Evolutionary conservation across 2,888 invertebrate species (phyloP).

Genomic region (Thera obeliscata): DNA sequence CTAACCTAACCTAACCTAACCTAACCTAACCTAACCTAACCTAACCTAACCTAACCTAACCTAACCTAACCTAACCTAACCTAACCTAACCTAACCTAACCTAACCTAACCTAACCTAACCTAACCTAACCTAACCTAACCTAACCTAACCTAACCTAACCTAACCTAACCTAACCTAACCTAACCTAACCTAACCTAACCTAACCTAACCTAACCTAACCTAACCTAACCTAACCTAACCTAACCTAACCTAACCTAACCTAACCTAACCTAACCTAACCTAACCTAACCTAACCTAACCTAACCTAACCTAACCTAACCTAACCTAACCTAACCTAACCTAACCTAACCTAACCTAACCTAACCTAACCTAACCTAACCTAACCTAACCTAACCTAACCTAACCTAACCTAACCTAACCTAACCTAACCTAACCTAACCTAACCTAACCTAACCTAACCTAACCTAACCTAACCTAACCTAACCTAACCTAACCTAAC

Average conservation of each 20-base stretch:
- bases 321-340: too few species aligned
- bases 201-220: constrained; percentile 41
- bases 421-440: constrained; percentile 27
- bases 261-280: too few species aligned
- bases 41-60: constrained; percentile 19
- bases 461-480: too few species aligned
- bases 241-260: constrained; percentile 14
- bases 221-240: constrained; percentile 10
- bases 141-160: constrained; percentile 23
- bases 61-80: constrained; percentile 30
- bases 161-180: constrained; percentile 29
- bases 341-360: constrained; percentile 33
- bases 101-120: constrained; percentile 25
- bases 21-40: constrained; percentile 29
- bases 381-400: constrained; percentile 31
- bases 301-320: too few species aligned
- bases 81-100: constrained; percentile 27
- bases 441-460: constrained; percentile 28
- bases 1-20: constrained; percentile 30
- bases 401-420: constrained; percentile 31
- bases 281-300: too few species aligned
- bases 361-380: constrained; percentile 31
- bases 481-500: too few species aligned
- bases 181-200: constrained; percentile 37
- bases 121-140: constrained; percentile 26